Evolutionary conservation across 1,140 invertebrate genomes (phyloP).

Genomic region (Drosophila rufa): DNA sequence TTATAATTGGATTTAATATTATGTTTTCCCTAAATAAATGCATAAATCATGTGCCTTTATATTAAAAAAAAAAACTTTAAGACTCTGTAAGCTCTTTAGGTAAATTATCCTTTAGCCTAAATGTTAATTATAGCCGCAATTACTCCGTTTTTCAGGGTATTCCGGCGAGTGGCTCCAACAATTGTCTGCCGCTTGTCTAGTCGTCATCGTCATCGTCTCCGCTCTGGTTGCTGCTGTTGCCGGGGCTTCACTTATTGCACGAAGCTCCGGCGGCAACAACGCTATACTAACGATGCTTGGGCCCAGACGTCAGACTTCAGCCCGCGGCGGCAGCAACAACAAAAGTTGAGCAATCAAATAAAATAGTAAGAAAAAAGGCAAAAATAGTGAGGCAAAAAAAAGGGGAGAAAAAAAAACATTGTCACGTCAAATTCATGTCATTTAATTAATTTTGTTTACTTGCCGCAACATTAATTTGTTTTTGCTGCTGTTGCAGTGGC

Average conservation of each 20-base stretch:
- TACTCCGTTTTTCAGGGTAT: slow-evolving; percentile 16
- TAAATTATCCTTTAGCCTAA: background rate
- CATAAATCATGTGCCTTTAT: background rate
- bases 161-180: slow-evolving; percentile 57
- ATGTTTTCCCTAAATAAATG: background rate
- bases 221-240: slow-evolving; percentile 33
- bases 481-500: slow-evolving; percentile 58
- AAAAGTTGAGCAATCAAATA: slow-evolving; percentile 78
- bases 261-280: slow-evolving; percentile 45
- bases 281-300: slow-evolving; percentile 67
- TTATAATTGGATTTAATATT: background rate
- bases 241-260: slow-evolving; percentile 42
- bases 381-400: slow-evolving; percentile 14
- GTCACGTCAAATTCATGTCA: slow-evolving; percentile 85
- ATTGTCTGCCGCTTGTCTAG: slow-evolving; percentile 79
- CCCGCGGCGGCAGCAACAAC: slow-evolving; percentile 31
- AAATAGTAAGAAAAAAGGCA: slow-evolving; percentile 48
- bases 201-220: slow-evolving; percentile 61
- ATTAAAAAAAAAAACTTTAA: background rate
- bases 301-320: slow-evolving; percentile 52
- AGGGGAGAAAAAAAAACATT: slow-evolving; percentile 69
- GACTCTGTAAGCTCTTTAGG: too few species aligned
- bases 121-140: background rate
- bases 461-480: slow-evolving; percentile 78
- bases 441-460: slow-evolving; percentile 85